Base-by-base conservation (phyloP, 92 coral and sea anemone genomes). In the Parazoanthus atlanticus region DNA sequence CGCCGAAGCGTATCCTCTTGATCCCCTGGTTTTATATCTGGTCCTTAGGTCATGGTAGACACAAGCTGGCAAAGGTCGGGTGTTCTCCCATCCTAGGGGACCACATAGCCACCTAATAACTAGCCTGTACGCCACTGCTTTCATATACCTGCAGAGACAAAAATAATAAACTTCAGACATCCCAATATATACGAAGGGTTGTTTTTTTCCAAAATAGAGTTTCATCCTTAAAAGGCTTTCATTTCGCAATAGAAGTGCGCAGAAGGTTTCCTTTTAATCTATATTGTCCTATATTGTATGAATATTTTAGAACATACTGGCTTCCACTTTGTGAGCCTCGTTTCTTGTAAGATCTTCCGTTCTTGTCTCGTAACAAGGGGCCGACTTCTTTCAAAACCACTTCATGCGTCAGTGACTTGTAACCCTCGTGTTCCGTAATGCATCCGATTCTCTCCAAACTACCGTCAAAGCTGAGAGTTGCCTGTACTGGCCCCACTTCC, bases 41-140 rank as follows among this genome's bases (percentile, higher is more conserved):
- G 81, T 77, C 33, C 81, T 41, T 41, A 77, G 25, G 38, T 77
- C 81, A 26, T 77, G 30, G 29, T 77, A 77, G 1, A 77, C 81
- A 77, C 64, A 43, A 9, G 81, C 81, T 28, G 61, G 81, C 16
- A 78, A 30, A 34, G 38, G 66, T 78, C 36, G 67, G 3, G 56
- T 78, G 19, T 43, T 78, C 29, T 78, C 64, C 25, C 67, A 78
- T n/a, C 82, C 82, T 30, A 78, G 11, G 30, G 30, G 16, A 26
- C 82, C 82, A 31, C 66, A 78, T 6, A 43, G 66, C 82, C 82
- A 78, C 29, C 81, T 28, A 23, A 23, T 64, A 0, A 41, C 32
- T 15, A 43, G 33, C 16, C 34, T 43, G 65, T 77, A 77, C 19
- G 81, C 64, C 13, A 77, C 81, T 7, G 65, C 67, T 46, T 33